Base-by-base conservation (phyloP, 2,888 invertebrate genomes). In the Zhuqinia jingwanae region DNA sequence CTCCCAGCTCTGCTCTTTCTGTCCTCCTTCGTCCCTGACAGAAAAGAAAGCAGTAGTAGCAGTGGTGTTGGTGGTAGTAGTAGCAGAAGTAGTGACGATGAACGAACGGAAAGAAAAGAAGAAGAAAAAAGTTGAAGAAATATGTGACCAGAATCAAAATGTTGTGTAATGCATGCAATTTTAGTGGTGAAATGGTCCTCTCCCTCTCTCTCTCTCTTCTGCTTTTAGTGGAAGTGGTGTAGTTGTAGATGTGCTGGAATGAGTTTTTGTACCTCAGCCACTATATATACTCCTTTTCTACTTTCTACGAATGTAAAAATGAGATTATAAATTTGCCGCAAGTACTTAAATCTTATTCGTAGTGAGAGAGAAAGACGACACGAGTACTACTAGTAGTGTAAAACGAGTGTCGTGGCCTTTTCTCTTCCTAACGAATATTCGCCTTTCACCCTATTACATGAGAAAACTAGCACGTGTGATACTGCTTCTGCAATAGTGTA, bases 111-210 rank as follows among this genome's bases (percentile, higher is more conserved):
- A 27, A 36, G 47, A 47, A 53, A 30, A 30, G 50, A 30, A 30
- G 30, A 73, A 45, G 20, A 22, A 50, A 65, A 65, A 75, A 75
- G 53, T 75, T 75, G 30, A 75, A 75, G 53, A 75, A 75, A 75
- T 75, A 75, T 75, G 75, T 75, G 75, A 75, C 75, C 30, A 30
- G 75, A 50, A 75, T 75, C 36, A 53, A 53, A 53, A 53, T 45
- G 17, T 45, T 17, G 70, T 70, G 70, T 70, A 50, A 47, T 70
- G 70, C 70, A 47, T 45, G 70, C 70, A 70, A 10, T 2, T 25
- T 50, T 70, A 22, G 10, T n/a, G 50, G 13, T 50, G 42, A 42
- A 27, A 65, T 36, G 30, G 65, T 30, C 65, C 20, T 10, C 10
- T 22, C 3, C 6, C 15, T 30, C n/a, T n/a, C n/a, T n/a, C n/a